Conservation (phyloP, 30 jellyfish, hydroid and myxozoan genomes). For the Phacellophora camtschatica region DNA sequence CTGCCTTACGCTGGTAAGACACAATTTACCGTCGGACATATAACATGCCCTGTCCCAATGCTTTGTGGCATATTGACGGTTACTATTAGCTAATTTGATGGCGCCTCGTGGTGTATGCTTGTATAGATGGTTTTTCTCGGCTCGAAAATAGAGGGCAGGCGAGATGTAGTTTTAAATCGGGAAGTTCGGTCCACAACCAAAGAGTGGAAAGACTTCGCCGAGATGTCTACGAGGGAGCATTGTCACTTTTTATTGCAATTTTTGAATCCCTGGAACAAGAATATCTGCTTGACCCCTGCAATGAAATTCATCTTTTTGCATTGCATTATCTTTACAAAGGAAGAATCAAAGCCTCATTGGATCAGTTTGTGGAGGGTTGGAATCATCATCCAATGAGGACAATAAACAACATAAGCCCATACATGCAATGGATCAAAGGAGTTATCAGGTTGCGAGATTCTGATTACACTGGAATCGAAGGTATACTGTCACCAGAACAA, state of each 20-base stretch:
- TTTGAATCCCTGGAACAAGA: background rate
- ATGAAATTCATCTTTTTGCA: background rate
- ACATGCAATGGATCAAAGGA: background rate
- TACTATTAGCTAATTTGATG: background rate
- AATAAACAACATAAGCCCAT: background rate
- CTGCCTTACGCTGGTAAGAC: background rate
- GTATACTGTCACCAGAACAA: background rate
- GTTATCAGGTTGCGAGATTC: background rate
- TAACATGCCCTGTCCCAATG: background rate
- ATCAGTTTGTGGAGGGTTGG: background rate
- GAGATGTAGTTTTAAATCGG: background rate
- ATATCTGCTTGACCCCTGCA: background rate
- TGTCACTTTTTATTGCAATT: background rate
- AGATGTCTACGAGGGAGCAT: background rate
- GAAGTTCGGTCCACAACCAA: background rate
- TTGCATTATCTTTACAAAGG: background rate
- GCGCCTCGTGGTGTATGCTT: background rate
- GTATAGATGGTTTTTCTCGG: slow-evolving; percentile 4
- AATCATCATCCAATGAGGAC: background rate
- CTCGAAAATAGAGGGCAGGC: background rate
- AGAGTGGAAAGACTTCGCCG: background rate
- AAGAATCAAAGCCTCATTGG: background rate
- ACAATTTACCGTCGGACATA: background rate
- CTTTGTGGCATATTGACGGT: background rate
- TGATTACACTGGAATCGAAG: background rate